Evolutionary conservation across 2,888 invertebrate genomes (phyloP).

Genomic region (Autographa pulchrina): DNA sequence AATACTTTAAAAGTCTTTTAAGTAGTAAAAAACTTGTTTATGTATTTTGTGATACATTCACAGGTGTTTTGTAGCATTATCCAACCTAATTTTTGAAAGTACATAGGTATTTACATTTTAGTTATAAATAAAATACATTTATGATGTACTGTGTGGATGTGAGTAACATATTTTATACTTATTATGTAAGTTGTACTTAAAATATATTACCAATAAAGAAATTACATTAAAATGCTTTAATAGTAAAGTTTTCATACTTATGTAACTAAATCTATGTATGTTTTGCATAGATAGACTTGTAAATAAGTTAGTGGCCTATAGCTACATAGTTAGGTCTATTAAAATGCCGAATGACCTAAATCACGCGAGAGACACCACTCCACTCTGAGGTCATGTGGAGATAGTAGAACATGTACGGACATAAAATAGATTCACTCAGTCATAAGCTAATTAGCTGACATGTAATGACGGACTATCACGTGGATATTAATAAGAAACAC

Average conservation of each 20-base stretch:
- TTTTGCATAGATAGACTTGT: neutral
- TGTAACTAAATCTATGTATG: neutral
- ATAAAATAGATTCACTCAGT: conserved; percentile 32
- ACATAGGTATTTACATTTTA: neutral
- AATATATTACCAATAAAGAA: neutral
- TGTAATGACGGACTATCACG: conserved; percentile 26
- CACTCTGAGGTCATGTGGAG: conserved; percentile 45
- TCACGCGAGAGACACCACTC: conserved; percentile 31
- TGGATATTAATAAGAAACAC: conserved; percentile 15
- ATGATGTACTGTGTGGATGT: neutral
- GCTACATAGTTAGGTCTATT: neutral
- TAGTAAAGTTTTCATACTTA: neutral
- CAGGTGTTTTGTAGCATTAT: neutral
- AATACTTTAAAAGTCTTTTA: neutral
- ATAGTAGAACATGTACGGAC: conserved; percentile 32
- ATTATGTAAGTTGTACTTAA: neutral
- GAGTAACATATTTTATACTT: neutral
- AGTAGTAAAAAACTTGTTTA: neutral
- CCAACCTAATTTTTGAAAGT: neutral
- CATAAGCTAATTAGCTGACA: conserved; percentile 37
- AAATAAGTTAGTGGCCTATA: neutral
- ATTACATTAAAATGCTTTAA: neutral
- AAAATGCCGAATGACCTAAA: conserved; percentile 14
- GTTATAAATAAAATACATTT: no score
- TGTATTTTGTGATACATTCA: neutral